A percentile compares a stretch with the other conserved stretches of the same genome.
phyloP scores from a whole-genome alignment of 2,888 invertebrate species.

The Athalia rosae region DNA sequence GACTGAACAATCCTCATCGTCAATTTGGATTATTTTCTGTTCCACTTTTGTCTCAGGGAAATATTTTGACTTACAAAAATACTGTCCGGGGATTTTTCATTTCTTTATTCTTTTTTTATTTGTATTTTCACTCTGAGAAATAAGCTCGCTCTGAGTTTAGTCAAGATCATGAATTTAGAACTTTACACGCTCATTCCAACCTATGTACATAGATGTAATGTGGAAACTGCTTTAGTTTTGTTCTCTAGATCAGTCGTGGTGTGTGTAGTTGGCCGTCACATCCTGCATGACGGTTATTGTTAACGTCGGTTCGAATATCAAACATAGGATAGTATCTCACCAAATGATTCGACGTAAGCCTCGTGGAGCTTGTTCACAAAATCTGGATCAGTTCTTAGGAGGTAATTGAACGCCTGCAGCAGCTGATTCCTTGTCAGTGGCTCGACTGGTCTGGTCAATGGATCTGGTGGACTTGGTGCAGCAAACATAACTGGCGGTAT shows the following conservation, averaged over 20 bases:
- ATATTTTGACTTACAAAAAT: conserved; percentile 56
- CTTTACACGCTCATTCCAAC: conserved; percentile 40
- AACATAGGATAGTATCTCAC: conserved; percentile 77
- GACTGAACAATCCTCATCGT: conserved; percentile 38
- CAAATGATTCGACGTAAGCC: conserved; percentile 91
- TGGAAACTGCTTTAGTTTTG: conserved; percentile 47
- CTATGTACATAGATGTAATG: conserved; percentile 53
- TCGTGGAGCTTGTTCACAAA: conserved; percentile 94
- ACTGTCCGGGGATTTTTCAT: conserved; percentile 53
- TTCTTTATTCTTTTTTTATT: conserved; percentile 23
- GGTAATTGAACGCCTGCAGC: conserved; percentile 90
- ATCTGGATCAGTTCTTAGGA: conserved; percentile 90
- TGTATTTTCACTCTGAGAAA: conserved; percentile 40
- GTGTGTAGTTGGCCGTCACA: conserved; percentile 47
- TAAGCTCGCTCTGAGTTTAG: conserved; percentile 44
- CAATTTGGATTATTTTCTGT: not conserved
- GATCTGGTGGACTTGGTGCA: conserved; percentile 69
- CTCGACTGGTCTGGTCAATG: conserved; percentile 75
- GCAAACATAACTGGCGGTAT: conserved; percentile 92
- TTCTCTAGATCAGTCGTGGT: conserved; percentile 44
- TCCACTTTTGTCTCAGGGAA: conserved; percentile 27
- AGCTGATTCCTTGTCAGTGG: conserved; percentile 92
- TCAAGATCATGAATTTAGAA: conserved; percentile 50
- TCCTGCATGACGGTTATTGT: conserved; percentile 52
- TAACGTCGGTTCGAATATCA: not conserved